Conservation (phyloP, 1,140 invertebrate species). For the Heliconius hermathena region DNA sequence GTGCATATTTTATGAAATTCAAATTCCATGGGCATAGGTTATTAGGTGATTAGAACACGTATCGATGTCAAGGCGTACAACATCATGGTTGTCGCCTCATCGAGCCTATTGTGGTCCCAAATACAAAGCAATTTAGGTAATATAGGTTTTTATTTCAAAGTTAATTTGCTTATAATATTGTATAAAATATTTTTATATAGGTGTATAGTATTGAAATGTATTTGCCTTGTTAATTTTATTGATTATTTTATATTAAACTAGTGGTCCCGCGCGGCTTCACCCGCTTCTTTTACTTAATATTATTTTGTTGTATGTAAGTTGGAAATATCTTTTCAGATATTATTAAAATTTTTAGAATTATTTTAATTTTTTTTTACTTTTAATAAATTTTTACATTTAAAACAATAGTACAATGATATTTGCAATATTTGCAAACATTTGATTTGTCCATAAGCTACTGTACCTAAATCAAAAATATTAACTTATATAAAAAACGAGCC, state of each 20-base stretch:
- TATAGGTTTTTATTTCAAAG: conserved; percentile 8
- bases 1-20: conserved; percentile 4
- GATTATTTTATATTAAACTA: too few species aligned
- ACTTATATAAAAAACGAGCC: not conserved
- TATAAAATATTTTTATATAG: not conserved
- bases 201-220: not conserved
- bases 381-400: too few species aligned
- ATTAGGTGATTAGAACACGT: conserved; percentile 35
- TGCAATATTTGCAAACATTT: too few species aligned
- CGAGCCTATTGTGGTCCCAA: conserved; percentile 1
- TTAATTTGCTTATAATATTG: not conserved
- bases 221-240: too few species aligned
- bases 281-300: too few species aligned
- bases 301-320: too few species aligned
- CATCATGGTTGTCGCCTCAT: conserved; percentile 13
- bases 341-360: too few species aligned
- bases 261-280: too few species aligned
- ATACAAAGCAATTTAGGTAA: not conserved
- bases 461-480: not conserved
- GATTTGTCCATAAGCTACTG: not conserved
- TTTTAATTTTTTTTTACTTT: too few species aligned
- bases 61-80: conserved; percentile 31
- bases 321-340: too few species aligned
- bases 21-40: conserved; percentile 19
- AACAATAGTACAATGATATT: too few species aligned